Evolutionary conservation across 2,113 vertebrate genomes (phyloP).

Genomic region (Catharus bicknelli): DNA sequence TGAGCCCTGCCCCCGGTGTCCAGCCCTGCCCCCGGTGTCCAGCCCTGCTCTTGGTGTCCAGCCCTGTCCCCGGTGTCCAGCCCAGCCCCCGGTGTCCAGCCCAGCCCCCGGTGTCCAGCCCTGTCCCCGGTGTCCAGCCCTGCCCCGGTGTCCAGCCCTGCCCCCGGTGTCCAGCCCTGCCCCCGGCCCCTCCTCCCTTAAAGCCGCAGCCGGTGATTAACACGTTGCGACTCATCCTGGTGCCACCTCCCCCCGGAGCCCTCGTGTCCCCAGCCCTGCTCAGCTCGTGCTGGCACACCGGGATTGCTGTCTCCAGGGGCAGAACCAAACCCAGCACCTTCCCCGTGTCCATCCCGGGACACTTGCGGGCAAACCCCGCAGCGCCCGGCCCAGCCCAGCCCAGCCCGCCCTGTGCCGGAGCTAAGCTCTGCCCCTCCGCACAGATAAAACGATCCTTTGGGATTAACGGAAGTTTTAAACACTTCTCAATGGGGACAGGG

Average conservation of each 20-base stretch:
- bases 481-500: background rate
- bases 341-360: background rate
- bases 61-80: too few relatives aligned
- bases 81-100: too few relatives aligned
- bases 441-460: background rate
- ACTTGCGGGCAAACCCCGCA: background rate
- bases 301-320: background rate
- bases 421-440: background rate
- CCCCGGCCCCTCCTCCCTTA: background rate
- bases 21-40: background rate
- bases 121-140: too few relatives aligned
- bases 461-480: background rate
- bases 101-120: background rate
- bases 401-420: background rate
- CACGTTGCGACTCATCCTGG: fast-evolving
- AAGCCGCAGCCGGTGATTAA: background rate
- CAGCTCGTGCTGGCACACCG: background rate
- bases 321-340: background rate
- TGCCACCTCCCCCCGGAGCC: background rate
- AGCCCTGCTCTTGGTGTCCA: too few relatives aligned
- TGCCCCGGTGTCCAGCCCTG: fast-evolving
- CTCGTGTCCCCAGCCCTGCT: background rate
- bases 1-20: too few relatives aligned
- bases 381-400: background rate
- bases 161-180: too few relatives aligned